Evolutionary conservation across 2,888 invertebrate genomes (phyloP).

Genomic region (Resseliella maxima): DNA sequence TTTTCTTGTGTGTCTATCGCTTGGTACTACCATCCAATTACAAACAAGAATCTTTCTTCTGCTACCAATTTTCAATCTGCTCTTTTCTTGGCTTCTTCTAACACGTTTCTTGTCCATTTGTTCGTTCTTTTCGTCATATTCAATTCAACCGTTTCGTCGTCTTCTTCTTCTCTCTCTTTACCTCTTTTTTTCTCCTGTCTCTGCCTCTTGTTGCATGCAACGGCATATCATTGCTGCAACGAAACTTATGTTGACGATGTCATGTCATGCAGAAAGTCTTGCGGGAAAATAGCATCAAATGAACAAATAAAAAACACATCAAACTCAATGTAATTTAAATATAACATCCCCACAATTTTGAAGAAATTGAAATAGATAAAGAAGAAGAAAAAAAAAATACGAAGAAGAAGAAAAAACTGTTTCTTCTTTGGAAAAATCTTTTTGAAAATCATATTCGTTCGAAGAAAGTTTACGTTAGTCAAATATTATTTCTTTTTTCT

Average conservation of each 20-base stretch:
- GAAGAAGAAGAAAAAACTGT: neutral
- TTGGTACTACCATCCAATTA: conserved; percentile 38
- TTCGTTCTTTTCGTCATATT: neutral
- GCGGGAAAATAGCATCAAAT: conserved; percentile 13
- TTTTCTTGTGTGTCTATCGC: conserved; percentile 44
- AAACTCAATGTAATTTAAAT: conserved; percentile 51
- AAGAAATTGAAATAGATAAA: conserved; percentile 48
- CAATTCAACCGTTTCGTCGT: neutral
- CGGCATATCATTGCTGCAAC: neutral
- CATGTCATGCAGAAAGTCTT: conserved; percentile 2
- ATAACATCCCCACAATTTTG: conserved; percentile 50
- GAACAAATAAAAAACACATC: conserved; percentile 50
- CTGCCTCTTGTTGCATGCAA: neutral
- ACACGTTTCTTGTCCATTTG: neutral
- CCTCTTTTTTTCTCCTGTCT: neutral
- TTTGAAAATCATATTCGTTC: conserved; percentile 30
- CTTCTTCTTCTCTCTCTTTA: no score
- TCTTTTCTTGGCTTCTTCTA: neutral
- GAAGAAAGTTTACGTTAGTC: conserved; percentile 47
- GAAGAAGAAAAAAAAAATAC: neutral
- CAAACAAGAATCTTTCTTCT: neutral
- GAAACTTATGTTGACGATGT: conserved; percentile 30
- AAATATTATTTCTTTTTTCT: neutral
- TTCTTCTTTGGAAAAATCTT: conserved; percentile 13
- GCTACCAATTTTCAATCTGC: neutral